Evolutionary conservation across 2,888 invertebrate species (phyloP).

Genomic region (Proisotoma minuta): DNA sequence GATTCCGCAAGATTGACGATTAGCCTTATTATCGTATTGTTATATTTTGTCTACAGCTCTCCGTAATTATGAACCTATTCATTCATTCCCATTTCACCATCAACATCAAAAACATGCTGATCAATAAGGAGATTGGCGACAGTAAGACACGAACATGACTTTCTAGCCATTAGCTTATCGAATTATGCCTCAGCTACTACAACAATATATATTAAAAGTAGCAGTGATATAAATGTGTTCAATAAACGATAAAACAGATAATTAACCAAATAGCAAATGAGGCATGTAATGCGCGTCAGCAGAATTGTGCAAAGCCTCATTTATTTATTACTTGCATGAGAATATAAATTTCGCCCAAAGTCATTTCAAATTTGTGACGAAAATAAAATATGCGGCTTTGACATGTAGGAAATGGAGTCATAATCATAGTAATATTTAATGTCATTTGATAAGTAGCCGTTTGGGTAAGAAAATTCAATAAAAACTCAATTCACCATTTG

Average conservation of each 20-base stretch:
- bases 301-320: too few species aligned
- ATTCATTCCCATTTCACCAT: background rate
- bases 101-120: background rate
- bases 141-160: slow-evolving; percentile 14
- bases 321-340: background rate
- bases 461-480: slow-evolving; percentile 17
- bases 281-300: too few species aligned
- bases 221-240: background rate
- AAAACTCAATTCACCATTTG: slow-evolving; percentile 9
- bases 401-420: slow-evolving; percentile 11
- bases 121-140: background rate
- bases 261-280: slow-evolving; percentile 4
- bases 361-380: too few species aligned
- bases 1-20: too few species aligned
- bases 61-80: background rate
- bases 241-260: slow-evolving; percentile 1
- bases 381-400: too few species aligned
- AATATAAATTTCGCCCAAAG: background rate
- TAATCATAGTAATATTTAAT: slow-evolving; percentile 12
- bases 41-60: too few species aligned
- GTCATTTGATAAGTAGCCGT: slow-evolving; percentile 15
- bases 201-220: background rate
- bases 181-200: slow-evolving; percentile 1
- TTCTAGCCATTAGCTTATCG: slow-evolving; percentile 16
- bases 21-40: too few species aligned